A percentile compares a stretch with the other conserved stretches of the same genome.
Evolutionary conservation across 2,797 vertebrate genomes (phyloP).

Genomic region (Gymnopithys bicolor): DNA sequence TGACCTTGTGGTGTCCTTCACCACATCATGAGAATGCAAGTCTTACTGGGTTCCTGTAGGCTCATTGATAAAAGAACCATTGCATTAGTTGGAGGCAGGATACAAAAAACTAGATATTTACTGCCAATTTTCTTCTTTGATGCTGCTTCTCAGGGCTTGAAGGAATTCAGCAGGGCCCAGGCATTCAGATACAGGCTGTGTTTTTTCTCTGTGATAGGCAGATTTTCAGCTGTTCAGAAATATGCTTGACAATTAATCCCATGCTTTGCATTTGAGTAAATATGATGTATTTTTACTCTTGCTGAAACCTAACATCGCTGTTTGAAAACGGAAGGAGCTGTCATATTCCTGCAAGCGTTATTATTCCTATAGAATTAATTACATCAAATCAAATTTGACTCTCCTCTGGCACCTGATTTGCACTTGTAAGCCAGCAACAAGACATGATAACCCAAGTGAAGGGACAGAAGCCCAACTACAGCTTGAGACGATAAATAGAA

Average conservation of each 20-base stretch:
- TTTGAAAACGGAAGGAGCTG: neutral
- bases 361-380: conserved; percentile 37
- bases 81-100: neutral
- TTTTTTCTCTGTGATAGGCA: neutral
- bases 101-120: neutral
- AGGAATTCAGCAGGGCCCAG: neutral
- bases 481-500: neutral
- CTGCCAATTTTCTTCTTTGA: neutral
- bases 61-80: neutral
- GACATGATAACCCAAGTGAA: neutral
- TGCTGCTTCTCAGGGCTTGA: neutral
- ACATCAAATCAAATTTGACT: neutral
- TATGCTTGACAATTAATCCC: conserved; percentile 30
- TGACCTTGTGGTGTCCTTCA: neutral
- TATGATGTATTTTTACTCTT: conserved; percentile 9
- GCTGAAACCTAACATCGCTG: neutral
- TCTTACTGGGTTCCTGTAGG: neutral
- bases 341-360: conserved; percentile 10
- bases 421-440: neutral
- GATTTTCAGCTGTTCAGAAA: neutral
- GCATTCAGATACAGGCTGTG: neutral
- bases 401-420: neutral
- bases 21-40: neutral
- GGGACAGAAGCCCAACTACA: neutral
- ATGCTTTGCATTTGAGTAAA: conserved; percentile 20